These are phyloP conservation scores for Alouatta palliata DNA, from an alignment of 2,113 vertebrate species.

Conservation along the genomic window DNA sequence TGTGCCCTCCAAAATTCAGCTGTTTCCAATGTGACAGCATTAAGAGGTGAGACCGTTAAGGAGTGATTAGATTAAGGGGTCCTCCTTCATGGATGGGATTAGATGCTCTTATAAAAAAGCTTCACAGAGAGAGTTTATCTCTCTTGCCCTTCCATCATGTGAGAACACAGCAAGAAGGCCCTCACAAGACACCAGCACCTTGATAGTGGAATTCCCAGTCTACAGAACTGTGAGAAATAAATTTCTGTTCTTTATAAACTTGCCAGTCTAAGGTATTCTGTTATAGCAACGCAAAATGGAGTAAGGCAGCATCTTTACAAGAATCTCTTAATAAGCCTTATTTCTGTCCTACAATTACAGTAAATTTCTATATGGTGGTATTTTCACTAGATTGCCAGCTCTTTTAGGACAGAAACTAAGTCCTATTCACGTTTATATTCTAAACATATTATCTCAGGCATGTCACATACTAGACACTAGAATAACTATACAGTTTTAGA, in stretches of 20 bases:
- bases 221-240: neutral
- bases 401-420: neutral
- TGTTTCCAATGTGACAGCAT: neutral
- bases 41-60: neutral
- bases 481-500: neutral
- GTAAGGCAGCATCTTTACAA: neutral
- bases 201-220: neutral
- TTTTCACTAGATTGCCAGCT: neutral
- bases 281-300: neutral
- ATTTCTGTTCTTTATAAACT: neutral
- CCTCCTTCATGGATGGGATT: neutral
- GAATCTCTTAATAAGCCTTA: neutral
- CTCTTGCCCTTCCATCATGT: neutral
- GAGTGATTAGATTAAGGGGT: neutral
- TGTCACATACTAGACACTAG: neutral
- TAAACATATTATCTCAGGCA: neutral
- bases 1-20: neutral
- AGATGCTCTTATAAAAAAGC: neutral
- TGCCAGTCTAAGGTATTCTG: neutral
- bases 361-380: neutral
- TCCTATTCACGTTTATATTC: neutral
- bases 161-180: neutral
- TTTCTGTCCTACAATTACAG: neutral
- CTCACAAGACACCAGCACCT: neutral
- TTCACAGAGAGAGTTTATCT: neutral